A percentile compares a stretch with the other conserved stretches of the same genome.
phyloP scores from a whole-genome alignment of 2,113 vertebrate genomes.

The Pogona vitticeps region DNA sequence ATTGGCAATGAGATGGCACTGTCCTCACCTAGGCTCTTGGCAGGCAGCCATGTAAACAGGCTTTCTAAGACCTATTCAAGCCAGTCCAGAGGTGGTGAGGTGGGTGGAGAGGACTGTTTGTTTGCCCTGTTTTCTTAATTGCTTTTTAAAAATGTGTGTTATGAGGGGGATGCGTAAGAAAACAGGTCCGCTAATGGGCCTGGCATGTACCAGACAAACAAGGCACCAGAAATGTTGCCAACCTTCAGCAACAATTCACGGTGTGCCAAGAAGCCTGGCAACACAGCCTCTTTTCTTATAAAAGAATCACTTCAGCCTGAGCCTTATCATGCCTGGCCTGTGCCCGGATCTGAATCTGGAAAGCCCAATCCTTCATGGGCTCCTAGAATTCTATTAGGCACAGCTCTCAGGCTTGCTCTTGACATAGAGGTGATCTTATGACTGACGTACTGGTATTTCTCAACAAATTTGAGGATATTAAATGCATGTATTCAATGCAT shows the following conservation, averaged over 20 bases:
- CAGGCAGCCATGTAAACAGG: slow-evolving; percentile 62
- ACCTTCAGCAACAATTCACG: slow-evolving; percentile 12
- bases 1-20: slow-evolving; percentile 29
- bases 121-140: slow-evolving; percentile 17
- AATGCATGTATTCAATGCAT: background rate
- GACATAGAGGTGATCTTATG: background rate
- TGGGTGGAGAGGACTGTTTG: slow-evolving; percentile 60
- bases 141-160: slow-evolving; percentile 29
- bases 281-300: background rate
- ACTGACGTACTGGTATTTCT: background rate
- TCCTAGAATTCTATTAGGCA: background rate
- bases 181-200: slow-evolving; percentile 32
- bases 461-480: background rate
- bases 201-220: slow-evolving; percentile 19
- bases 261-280: background rate
- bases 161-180: slow-evolving; percentile 47
- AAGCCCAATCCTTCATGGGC: background rate
- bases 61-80: slow-evolving; percentile 16
- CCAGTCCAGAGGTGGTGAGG: slow-evolving; percentile 53
- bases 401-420: background rate
- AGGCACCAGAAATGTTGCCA: background rate
- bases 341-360: background rate
- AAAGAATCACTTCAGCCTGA: background rate
- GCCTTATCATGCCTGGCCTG: background rate
- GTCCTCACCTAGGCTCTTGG: slow-evolving; percentile 55